Conservation (phyloP, 2,888 invertebrate genomes). For the Patella pellucida region DNA sequence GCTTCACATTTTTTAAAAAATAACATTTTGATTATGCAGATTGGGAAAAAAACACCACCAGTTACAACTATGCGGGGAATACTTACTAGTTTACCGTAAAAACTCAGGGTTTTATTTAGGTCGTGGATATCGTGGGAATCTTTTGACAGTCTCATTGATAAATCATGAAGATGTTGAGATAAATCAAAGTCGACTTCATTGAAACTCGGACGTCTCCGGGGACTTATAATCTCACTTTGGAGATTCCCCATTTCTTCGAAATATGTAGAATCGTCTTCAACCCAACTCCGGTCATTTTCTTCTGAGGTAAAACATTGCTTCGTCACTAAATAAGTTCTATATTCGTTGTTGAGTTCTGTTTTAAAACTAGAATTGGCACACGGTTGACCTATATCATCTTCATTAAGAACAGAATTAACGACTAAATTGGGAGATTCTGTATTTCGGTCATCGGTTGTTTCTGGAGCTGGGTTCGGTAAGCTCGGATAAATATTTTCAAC, state of each 20-base stretch:
- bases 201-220: background rate
- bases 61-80: background rate
- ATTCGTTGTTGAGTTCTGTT: background rate
- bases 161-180: background rate
- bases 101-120: background rate
- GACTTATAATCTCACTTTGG: background rate
- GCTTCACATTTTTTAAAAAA: too few species aligned
- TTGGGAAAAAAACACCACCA: too few species aligned
- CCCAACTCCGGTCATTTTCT: background rate
- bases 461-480: too few species aligned
- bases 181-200: background rate
- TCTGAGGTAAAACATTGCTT: background rate
- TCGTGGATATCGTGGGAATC: background rate
- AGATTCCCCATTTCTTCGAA: background rate
- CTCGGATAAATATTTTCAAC: too few species aligned
- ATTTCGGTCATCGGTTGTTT: too few species aligned
- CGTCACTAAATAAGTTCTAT: background rate
- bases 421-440: too few species aligned
- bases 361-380: slow-evolving; percentile 5
- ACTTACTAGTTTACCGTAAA: background rate
- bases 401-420: background rate
- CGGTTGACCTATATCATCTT: background rate
- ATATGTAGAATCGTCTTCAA: background rate
- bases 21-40: too few species aligned
- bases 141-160: background rate